Percentiles rank a stretch among this genome's conserved stretches.
These are phyloP conservation scores for Boulengeromyrus knoepffleri DNA, from an alignment of 2,113 vertebrate genomes.

Conservation along the genomic window DNA sequence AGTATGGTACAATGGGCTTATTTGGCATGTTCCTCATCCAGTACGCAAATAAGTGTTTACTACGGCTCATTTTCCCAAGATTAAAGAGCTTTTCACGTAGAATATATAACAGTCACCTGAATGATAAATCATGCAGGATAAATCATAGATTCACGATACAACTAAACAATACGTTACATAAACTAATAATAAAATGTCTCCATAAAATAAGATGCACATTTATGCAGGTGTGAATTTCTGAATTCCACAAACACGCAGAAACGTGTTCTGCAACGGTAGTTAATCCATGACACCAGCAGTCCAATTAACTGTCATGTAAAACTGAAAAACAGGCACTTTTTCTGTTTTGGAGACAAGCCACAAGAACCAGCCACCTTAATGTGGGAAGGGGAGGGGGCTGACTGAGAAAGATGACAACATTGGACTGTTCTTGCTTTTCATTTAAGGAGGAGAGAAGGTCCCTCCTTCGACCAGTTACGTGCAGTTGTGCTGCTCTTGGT, in stretches of 20 bases:
- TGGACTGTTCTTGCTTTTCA: background rate
- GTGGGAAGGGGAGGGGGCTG: background rate
- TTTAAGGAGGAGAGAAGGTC: background rate
- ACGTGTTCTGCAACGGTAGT: conserved; percentile 37
- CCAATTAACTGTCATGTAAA: conserved; percentile 42
- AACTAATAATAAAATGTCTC: background rate
- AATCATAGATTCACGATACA: background rate
- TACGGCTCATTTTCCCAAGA: background rate
- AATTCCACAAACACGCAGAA: conserved; percentile 43
- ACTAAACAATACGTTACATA: background rate
- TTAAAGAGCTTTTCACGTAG: background rate
- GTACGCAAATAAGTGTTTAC: background rate
- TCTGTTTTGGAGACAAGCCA: conserved; percentile 41
- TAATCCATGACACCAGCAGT: conserved; percentile 33
- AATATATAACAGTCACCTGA: background rate
- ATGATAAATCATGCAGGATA: background rate
- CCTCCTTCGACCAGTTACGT: background rate
- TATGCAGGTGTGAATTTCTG: conserved; percentile 25
- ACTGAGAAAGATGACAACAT: background rate
- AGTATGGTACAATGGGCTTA: background rate
- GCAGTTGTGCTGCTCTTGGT: background rate
- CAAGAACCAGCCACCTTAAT: conserved; percentile 24
- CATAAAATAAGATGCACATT: background rate
- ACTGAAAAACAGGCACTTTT: conserved; percentile 26
- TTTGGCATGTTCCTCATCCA: background rate